phyloP scores from a whole-genome alignment of 2,888 invertebrate species.

The Perithous albicinctus region DNA sequence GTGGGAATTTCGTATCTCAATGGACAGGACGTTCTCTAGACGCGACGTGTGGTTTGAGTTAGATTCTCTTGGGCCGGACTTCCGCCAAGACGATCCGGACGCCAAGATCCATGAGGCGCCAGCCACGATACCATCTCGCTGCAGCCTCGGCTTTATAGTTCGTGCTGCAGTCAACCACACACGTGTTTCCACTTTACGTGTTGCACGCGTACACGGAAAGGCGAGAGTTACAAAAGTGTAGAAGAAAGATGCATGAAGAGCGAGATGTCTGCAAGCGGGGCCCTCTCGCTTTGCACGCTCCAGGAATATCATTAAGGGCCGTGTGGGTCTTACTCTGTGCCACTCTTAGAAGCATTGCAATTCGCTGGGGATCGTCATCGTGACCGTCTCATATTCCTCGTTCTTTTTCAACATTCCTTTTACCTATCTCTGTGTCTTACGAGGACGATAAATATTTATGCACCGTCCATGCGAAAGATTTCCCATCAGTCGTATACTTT shows the following conservation, averaged over 20 bases:
- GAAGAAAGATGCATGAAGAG: constrained; percentile 23
- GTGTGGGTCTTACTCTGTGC: constrained; percentile 54
- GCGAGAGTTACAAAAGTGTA: constrained; percentile 41
- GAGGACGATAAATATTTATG: constrained; percentile 63
- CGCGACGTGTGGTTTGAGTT: constrained; percentile 68
- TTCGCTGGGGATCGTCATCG: constrained; percentile 49
- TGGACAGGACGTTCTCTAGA: constrained; percentile 68
- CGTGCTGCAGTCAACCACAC: constrained; percentile 49
- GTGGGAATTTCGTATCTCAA: constrained; percentile 47
- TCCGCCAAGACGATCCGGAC: constrained; percentile 69
- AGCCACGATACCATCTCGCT: constrained; percentile 54
- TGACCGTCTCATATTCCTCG: constrained; percentile 62
- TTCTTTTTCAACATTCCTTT: constrained; percentile 55
- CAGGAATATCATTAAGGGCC: constrained; percentile 64
- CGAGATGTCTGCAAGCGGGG: constrained; percentile 28
- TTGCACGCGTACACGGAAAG: constrained; percentile 44
- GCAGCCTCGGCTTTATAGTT: constrained; percentile 35
- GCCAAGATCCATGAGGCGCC: constrained; percentile 52
- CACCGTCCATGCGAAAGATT: constrained; percentile 49
- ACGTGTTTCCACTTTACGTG: constrained; percentile 66
- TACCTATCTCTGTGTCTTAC: constrained; percentile 15
- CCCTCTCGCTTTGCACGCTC: constrained; percentile 56
- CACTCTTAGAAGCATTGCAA: constrained; percentile 36
- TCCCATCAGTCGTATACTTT: constrained; percentile 7
- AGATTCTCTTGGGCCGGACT: constrained; percentile 74